Evolutionary conservation across 2,888 invertebrate genomes (phyloP).

Genomic region (Drosophila anomalata): DNA sequence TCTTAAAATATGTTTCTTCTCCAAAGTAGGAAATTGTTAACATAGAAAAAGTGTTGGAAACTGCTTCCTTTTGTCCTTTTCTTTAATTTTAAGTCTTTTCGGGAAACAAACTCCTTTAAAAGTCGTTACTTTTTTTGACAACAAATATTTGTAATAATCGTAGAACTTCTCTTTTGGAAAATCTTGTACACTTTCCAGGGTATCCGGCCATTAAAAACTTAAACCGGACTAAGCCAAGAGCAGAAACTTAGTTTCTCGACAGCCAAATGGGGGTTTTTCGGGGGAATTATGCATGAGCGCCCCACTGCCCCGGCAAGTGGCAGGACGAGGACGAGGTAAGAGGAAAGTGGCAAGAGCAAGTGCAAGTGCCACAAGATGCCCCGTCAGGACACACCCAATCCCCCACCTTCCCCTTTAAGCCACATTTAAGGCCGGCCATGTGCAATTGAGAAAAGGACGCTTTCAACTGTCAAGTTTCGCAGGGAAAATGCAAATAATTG

Average conservation of each 20-base stretch:
- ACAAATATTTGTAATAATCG: no score
- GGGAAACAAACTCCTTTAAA: no score
- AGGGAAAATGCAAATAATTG: conserved; percentile 73
- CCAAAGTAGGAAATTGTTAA: no score
- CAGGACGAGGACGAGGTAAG: not conserved
- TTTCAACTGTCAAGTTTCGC: conserved; percentile 42
- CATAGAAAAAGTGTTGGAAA: no score
- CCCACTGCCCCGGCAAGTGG: conserved; percentile 44
- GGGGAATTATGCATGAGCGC: conserved; percentile 68
- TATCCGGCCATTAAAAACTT: conserved; percentile 43
- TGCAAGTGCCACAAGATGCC: conserved; percentile 30
- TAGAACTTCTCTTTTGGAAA: not conserved
- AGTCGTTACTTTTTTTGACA: no score
- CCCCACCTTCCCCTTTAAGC: not conserved
- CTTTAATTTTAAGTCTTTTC: no score
- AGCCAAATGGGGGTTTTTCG: conserved; percentile 48
- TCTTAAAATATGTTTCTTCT: no score
- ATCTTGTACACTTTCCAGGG: not conserved
- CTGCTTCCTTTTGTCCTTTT: no score
- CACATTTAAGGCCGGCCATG: conserved; percentile 17
- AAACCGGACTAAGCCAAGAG: conserved; percentile 1
- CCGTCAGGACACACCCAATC: not conserved
- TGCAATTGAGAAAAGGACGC: conserved; percentile 52
- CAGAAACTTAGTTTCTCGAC: conserved; percentile 12
- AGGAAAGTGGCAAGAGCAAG: conserved; percentile 16